Evolutionary conservation across 2,888 invertebrate genomes (phyloP), one percentile per base, ranked within the genome.

Genomic region (Amiota mariae): DNA sequence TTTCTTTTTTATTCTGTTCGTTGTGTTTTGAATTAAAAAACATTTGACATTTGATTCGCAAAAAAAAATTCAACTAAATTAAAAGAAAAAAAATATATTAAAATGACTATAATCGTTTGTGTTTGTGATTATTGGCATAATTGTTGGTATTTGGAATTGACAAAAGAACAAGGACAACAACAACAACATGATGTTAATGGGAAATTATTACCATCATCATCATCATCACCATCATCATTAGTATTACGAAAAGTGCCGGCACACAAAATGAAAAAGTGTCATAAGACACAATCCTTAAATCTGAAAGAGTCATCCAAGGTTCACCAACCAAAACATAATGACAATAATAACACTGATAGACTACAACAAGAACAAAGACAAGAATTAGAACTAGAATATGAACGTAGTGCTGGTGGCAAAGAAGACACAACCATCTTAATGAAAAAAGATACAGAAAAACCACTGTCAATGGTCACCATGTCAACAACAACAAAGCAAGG

Each of bases 91-190:
- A n/a, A n/a, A n/a, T 4, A 6, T 36, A 36, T 6, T 36, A 36
- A 36, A 18, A 87, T 87, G 87, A 75, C 83, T 73, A 70, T 88
- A 54, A 79, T 76, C 47, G 77, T 88, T 70, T 88, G 88, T 77
- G 79, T 89, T 47, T 81, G 80, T 73, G 87, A 88, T 76, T 88
- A 84, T 59, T 86, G 85, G 82, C 77, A 82, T 15, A 74, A 79
- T 20, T 76, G 78, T 46, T 79, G 82, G 56, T 88, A 81, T 75
- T 79, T 79, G 71, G 77, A 77, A 70, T 75, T 76, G 8, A 13
- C 11, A 2, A 18, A 13, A 63, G 24, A 63, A 63, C n/a, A n/a
- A n/a, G n/a, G n/a, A n/a, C n/a, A n/a, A n/a, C n/a, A n/a, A n/a
- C n/a, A n/a, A n/a, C 36, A 10, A 18, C 10, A n/a, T 24, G 24